Evolutionary conservation across 2,888 invertebrate species (phyloP), one percentile per base, ranked within the genome.

Genomic region (Yponomeuta sedellus): DNA sequence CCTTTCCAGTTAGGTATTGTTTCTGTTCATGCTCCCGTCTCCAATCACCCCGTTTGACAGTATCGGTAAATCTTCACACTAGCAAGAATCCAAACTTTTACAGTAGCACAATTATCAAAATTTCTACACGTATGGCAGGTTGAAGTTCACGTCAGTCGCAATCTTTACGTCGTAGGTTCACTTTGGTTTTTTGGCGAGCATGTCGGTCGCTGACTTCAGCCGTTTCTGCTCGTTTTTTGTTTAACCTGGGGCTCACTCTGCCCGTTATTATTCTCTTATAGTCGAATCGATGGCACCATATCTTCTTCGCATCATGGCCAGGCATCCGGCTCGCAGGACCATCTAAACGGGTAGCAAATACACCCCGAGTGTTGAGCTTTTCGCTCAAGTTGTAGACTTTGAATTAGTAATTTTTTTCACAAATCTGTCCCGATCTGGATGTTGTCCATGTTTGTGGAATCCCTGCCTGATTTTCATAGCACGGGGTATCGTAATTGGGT

Each of bases 241-340:
- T 12, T 52, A 52, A 12, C 44, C 16, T 52, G 44, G 44, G 44
- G 44, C 16, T 52, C 44, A 52, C 10, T 12, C 16, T 52, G 12
- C 44, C 44, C 44, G 16, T 52, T 52, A 52, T 52, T 12, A 52
- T 52, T 52, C 16, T 52, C 44, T 52, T 52, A 52, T 52, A 52
- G 44, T 52, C 44, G 44, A 52, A 52, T 52, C 44, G 44, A 52
- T 52, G 44, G 44, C 44, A 52, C 44, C 44, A 52, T 52, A 52
- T 52, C 44, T 52, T 52, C 44, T 52, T 52, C 44, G 44, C 44
- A 52, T 52, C 44, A 52, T 52, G 44, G 44, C 44, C 44, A 52
- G 44, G 44, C 44, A 52, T 52, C 44, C 44, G 44, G 44, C 44
- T 52, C 44, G 44, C 44, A 52, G 44, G 44, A 52, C 44, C 44